Evolutionary conservation across 1,140 invertebrate species (phyloP), one percentile per base, ranked within the genome.

Genomic region (Drosophila seguyi): DNA sequence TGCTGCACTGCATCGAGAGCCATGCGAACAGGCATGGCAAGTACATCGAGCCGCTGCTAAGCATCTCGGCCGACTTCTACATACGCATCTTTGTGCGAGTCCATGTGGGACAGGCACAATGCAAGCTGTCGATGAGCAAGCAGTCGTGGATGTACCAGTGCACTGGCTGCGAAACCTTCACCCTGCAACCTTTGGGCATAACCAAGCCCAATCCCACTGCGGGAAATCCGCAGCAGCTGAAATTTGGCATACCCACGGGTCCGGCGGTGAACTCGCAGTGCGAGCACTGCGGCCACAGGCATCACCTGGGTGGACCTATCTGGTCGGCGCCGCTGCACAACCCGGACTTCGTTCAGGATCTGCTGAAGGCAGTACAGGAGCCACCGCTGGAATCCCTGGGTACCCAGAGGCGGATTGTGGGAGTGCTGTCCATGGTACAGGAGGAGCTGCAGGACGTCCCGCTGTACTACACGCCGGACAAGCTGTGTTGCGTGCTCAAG

Each of bases 1-100:
- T 99, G 25, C 93, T 99, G 22, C 97, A 98, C 88, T 95, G 95
- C 75, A 97, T 99, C 76, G 97, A 99, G 79, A 94, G 95, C 1
- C 97, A 98, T 91, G 99, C 99, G 1, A 98, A 97, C 91, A 94
- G 97, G 39, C 99, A 99, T 93, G 97, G 97, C 20, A 95, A 97
- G 47, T 99, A 98, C 88, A 99, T 99, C 78, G 95, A 95, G 56
- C 99, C 99, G 0, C 78, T 99, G 6, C 83, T 99, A 1, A 98
- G 97, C 25, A 91, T 99, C 52, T 99, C 98, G 62, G 97, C 96
- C 5, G 99, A 99, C 93, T 99, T 99, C 93, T 99, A 99, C 93
- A 95, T 99, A 27, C 94, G 99, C 75, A 95, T 99, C 7, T 99
- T 99, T 94, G 97, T 99, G 1, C 95, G 95, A 86, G 93, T 99